Evolutionary conservation across 2,113 vertebrate species (phyloP), one percentile per base, ranked within the genome.

Genomic region (Calypte anna): DNA sequence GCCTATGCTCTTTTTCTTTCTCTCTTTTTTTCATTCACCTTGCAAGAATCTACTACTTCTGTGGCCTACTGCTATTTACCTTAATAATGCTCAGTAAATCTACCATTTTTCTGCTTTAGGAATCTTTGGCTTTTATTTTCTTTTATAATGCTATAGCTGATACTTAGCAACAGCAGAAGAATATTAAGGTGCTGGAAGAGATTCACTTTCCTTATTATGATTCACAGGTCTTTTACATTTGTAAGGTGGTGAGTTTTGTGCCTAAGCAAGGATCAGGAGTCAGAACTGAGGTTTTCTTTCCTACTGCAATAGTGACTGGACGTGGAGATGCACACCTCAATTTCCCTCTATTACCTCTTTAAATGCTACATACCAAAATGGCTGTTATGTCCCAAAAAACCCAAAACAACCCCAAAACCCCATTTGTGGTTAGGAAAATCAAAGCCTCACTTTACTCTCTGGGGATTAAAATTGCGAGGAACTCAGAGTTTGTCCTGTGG

Each of bases 51-150:
- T 96, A 59, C 88, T 53, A 3, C 19, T 84, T 88, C 62, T 83
- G 33, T 82, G 80, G 38, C 40, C 70, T 77, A 62, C 57, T 87
- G 66, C 66, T 90, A 64, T 93, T 95, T 94, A 72, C 81, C 59
- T 91, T 91, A 92, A 89, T 89, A 96, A 91, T 79, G 20, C 76
- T 89, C 58, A 57, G 67, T 89, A 91, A 94, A 91, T 66, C 74
- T 85, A 77, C 85, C 94, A 59, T 96, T 94, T 94, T 91, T 59
- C 83, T 91, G 67, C 28, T 66, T 86, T 96, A 51, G 36, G 62
- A 94, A 90, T 91, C 53, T 91, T 94, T 53, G 58, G 15, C 46
- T 93, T 93, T 95, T 91, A 81, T 96, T 95, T 96, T 96, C 46
- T 87, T 14, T 70, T 87, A 40, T 95, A 95, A 94, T 96, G 91